phyloP scores from a whole-genome alignment of 1,140 invertebrate genomes.

The Branchinecta lindahli region DNA sequence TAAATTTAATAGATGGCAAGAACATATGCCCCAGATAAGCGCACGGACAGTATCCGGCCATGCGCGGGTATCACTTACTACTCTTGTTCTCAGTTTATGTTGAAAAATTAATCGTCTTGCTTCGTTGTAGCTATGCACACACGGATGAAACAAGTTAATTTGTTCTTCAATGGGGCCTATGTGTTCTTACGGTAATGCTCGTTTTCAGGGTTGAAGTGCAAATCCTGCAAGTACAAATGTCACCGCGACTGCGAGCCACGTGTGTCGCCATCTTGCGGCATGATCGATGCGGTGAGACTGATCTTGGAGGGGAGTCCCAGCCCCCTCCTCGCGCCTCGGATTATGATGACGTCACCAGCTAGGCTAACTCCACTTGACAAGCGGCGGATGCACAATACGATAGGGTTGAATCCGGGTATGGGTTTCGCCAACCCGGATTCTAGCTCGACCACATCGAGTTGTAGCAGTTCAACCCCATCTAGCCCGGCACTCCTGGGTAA shows the following conservation, averaged over 20 bases:
- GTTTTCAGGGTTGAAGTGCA: constrained; percentile 57
- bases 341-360: not conserved
- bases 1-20: too few species aligned
- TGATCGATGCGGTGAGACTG: constrained; percentile 52
- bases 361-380: not conserved
- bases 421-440: constrained; percentile 42
- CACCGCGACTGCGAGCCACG: constrained; percentile 76
- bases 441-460: constrained; percentile 85
- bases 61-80: too few species aligned
- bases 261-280: constrained; percentile 76
- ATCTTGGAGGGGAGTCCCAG: constrained; percentile 19
- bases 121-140: too few species aligned
- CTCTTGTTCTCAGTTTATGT: too few species aligned
- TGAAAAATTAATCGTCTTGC: too few species aligned
- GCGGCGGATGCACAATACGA: not conserved
- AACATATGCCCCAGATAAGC: too few species aligned
- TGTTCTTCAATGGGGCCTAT: too few species aligned
- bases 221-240: constrained; percentile 90
- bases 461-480: constrained; percentile 87
- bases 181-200: too few species aligned
- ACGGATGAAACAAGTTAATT: too few species aligned
- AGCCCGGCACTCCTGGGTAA: constrained; percentile 60
- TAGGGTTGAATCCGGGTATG: not conserved
- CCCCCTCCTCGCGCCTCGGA: not conserved
- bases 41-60: too few species aligned